Conservation (phyloP, 2,888 invertebrate genomes). For the Caenorhabditis wallacei region DNA sequence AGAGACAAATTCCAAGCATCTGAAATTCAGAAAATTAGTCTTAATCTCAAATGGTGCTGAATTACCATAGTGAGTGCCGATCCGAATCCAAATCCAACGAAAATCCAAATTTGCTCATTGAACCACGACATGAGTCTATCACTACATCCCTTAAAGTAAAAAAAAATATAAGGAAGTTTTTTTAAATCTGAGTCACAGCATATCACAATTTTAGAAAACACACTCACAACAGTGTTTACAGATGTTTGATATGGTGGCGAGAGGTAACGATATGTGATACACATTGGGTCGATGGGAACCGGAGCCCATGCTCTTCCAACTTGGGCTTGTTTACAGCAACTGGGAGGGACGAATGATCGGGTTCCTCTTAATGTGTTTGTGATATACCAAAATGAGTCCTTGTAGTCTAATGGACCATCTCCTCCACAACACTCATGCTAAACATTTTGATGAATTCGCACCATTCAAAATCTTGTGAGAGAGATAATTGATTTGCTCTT, state of each 20-base stretch:
- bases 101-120: constrained; percentile 76
- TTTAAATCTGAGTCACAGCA: not conserved
- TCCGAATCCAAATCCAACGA: constrained; percentile 74
- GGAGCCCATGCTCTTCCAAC: constrained; percentile 79
- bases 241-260: constrained; percentile 73
- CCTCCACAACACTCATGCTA: constrained; percentile 82
- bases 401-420: constrained; percentile 76
- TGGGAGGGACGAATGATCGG: constrained; percentile 78
- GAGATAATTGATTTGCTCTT: not conserved
- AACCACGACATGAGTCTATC: constrained; percentile 76
- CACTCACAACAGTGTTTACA: constrained; percentile 77
- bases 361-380: constrained; percentile 81
- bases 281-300: constrained; percentile 80
- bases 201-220: constrained; percentile 9
- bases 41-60: not conserved
- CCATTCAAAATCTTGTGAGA: constrained; percentile 10
- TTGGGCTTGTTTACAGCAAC: constrained; percentile 80
- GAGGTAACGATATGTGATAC: constrained; percentile 80
- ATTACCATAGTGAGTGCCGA: constrained; percentile 75
- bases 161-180: not conserved
- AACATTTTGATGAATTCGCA: constrained; percentile 40
- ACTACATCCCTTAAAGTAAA: constrained; percentile 76
- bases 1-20: constrained; percentile 72
- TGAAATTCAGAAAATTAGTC: constrained; percentile 46
- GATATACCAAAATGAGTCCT: constrained; percentile 82